Conservation (phyloP, 2,113 vertebrate species). For the Diadophis punctatus region DNA sequence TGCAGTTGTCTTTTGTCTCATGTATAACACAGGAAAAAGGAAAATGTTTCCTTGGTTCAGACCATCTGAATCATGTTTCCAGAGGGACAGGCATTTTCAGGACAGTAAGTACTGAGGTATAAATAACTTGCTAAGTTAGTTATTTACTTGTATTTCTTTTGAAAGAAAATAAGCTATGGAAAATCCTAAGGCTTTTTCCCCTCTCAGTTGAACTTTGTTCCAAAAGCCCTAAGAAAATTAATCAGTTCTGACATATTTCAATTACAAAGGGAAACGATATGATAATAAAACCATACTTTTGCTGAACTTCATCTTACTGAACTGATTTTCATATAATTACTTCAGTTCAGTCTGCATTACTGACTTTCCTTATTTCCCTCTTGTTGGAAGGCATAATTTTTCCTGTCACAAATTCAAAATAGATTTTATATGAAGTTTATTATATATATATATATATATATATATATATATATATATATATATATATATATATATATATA, state of each 20-base stretch:
- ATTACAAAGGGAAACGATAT: slow-evolving; percentile 38
- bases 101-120: slow-evolving; percentile 74
- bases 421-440: neutral
- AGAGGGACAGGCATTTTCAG: slow-evolving; percentile 72
- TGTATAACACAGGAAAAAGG: slow-evolving; percentile 76
- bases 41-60: slow-evolving; percentile 72
- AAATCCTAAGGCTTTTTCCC: slow-evolving; percentile 43
- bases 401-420: neutral
- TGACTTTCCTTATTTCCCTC: slow-evolving; percentile 1
- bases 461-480: neutral
- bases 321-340: slow-evolving; percentile 54
- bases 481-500: neutral
- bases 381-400: neutral
- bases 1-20: slow-evolving; percentile 71
- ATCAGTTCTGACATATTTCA: slow-evolving; percentile 52
- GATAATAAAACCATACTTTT: slow-evolving; percentile 42
- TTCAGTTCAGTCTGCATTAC: slow-evolving; percentile 35
- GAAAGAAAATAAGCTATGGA: slow-evolving; percentile 60
- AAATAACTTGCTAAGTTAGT: slow-evolving; percentile 70
- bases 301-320: slow-evolving; percentile 36
- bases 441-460: neutral
- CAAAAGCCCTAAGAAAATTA: slow-evolving; percentile 49
- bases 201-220: slow-evolving; percentile 43
- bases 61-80: slow-evolving; percentile 79
- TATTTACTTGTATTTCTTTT: slow-evolving; percentile 29